Conservation (phyloP, 2,797 vertebrate genomes). For the Acanthiza pusilla region DNA sequence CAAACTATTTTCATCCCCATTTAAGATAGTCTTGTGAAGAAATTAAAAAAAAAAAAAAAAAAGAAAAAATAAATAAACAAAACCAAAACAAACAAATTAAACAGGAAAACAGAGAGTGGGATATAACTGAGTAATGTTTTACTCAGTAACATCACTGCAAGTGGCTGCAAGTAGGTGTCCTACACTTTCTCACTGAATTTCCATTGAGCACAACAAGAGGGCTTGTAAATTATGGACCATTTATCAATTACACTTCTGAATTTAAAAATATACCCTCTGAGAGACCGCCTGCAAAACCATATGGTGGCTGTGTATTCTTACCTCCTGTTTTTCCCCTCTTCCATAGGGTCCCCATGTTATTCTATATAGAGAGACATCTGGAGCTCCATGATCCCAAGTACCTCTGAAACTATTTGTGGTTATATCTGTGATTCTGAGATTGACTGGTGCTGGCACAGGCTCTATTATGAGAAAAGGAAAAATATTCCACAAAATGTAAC, state of each 20-base stretch:
- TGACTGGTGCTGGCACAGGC: constrained; percentile 87
- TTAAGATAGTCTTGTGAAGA: constrained; percentile 82
- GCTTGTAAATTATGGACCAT: background rate
- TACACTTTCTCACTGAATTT: background rate
- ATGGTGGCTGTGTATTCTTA: background rate
- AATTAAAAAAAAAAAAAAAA: background rate
- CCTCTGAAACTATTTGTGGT: constrained; percentile 86
- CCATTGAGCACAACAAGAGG: background rate
- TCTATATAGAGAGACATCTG: constrained; percentile 90
- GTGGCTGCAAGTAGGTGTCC: background rate
- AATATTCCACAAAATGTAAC: background rate
- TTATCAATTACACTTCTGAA: background rate
- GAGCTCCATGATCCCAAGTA: constrained; percentile 91
- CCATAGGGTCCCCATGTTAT: constrained; percentile 84
- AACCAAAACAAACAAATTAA: background rate
- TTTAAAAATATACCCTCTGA: background rate
- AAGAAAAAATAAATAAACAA: background rate
- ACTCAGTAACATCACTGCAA: background rate
- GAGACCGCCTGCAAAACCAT: background rate
- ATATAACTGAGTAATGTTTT: background rate
- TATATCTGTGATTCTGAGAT: constrained; percentile 86
- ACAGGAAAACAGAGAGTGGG: background rate
- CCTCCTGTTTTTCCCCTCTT: constrained; percentile 71
- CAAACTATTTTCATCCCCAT: constrained; percentile 79
- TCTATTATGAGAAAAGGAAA: constrained; percentile 70